Base-by-base conservation (phyloP, 2,113 vertebrate species). In the Phoxinus phoxinus region DNA sequence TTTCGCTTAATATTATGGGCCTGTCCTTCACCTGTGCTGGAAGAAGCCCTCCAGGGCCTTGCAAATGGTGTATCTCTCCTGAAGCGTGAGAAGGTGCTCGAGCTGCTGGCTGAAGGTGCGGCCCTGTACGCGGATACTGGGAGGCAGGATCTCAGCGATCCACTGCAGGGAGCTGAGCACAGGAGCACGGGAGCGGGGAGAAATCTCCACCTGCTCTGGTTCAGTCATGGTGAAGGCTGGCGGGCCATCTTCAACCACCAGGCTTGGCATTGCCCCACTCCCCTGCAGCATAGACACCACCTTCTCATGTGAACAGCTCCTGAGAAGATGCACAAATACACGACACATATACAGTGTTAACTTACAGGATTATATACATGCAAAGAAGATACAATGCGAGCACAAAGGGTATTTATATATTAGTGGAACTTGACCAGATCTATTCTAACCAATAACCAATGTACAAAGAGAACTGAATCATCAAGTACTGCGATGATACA, bases 261-360 rank as follows among this genome's bases (percentile, higher is more conserved):
- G 93, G 0, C 97, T 98, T 85, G 98, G 98, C 98, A 99, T 99
- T 0, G 98, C 98, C 0, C 98, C 98, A 1, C 98, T 99, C 87
- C 98, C 98, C 90, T 99, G 97, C 79, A 99, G 96, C 98, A 99
- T 99, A 87, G 97, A 97, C 87, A 99, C 98, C 93, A 99, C 98
- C 94, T 99, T 99, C 94, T 99, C 97, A 0, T 99, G 97, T 81
- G 97, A 97, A 89, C 97, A 99, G 89, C 93, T 98, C 94, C 98
- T 99, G 90, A 27, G 86, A 71, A 17, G 51, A 27, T 4, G 61
- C 9, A 74, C 71, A 35, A 27, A n/a, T 30, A 77, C 67, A 15
- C 15, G 0, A 44, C 44, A 46, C 12, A 27, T 10, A 85, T 17
- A 65, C 12, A 32, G 6, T 6, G 11, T 63, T 32, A 19, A 71